Percentiles rank a stretch among this genome's conserved stretches.
Evolutionary conservation across 1,140 invertebrate species (phyloP).

Genomic region (Heliconius congener): DNA sequence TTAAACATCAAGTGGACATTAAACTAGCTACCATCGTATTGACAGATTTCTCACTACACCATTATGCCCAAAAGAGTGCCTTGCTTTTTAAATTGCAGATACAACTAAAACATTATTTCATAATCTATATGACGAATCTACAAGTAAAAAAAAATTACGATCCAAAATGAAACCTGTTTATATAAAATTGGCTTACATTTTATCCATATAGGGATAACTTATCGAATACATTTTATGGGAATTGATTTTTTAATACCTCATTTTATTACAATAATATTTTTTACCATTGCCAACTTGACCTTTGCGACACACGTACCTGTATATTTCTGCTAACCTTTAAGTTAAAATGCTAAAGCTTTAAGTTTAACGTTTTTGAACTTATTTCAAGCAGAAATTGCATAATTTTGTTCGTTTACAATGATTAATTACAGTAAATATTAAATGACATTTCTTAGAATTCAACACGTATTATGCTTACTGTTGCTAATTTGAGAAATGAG

Average conservation of each 20-base stretch:
- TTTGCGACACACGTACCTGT: background rate
- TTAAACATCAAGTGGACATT: too few species aligned
- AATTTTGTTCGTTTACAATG: background rate
- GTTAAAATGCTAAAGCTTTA: background rate
- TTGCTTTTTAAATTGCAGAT: too few species aligned
- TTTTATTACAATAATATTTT: conserved; percentile 9
- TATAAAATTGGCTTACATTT: conserved; percentile 6
- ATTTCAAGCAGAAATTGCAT: conserved; percentile 11
- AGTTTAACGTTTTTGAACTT: conserved; percentile 6
- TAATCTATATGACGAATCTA: background rate
- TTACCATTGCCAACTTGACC: conserved; percentile 18
- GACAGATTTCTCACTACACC: too few species aligned
- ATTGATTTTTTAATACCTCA: conserved; percentile 18
- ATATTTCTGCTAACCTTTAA: conserved; percentile 21
- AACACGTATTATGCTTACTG: too few species aligned
- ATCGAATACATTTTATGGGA: background rate
- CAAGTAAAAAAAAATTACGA: background rate
- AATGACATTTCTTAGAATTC: background rate
- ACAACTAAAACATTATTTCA: background rate
- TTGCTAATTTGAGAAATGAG: too few species aligned
- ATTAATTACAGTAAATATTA: background rate
- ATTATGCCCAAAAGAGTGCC: too few species aligned
- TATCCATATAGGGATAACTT: background rate
- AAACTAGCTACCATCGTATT: too few species aligned
- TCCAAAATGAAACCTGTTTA: background rate